A percentile compares a stretch with the other conserved stretches of the same genome.
These are phyloP conservation scores for Reticulitermes speratus DNA, from an alignment of 1,140 invertebrate species.

Conservation along the genomic window DNA sequence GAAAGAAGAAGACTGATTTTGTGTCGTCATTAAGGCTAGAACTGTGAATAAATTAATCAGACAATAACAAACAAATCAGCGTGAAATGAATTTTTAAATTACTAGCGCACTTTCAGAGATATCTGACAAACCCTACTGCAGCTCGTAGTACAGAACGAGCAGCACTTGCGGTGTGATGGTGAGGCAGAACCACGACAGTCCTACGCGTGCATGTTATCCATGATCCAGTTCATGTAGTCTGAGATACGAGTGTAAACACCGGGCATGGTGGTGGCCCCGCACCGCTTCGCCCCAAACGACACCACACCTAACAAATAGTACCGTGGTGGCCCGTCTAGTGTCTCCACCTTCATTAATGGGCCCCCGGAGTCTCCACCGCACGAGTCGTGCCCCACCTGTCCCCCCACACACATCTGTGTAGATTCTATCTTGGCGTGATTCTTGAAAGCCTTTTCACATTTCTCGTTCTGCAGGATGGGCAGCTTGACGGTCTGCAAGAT, in stretches of 20 bases:
- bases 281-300: conserved; percentile 63
- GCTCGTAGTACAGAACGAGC: no score
- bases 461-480: conserved; percentile 47
- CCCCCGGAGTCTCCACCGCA: conserved; percentile 65
- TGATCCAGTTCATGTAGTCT: conserved; percentile 55
- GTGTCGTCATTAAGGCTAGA: no score
- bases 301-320: conserved; percentile 65
- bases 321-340: conserved; percentile 42
- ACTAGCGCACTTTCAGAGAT: no score
- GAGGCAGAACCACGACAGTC: background rate
- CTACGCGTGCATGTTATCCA: conserved; percentile 48
- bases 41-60: no score
- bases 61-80: no score
- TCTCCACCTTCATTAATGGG: conserved; percentile 58
- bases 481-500: conserved; percentile 47
- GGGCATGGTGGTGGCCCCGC: conserved; percentile 51
- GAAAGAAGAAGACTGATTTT: no score
- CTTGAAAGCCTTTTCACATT: conserved; percentile 47
- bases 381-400: conserved; percentile 37
- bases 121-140: no score
- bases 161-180: no score
- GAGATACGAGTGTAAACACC: conserved; percentile 58
- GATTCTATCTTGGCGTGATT: conserved; percentile 46
- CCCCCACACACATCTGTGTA: conserved; percentile 60
- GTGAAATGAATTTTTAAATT: no score